Conservation (phyloP, 2,797 vertebrate species). For the Hafferia zeledoni region DNA sequence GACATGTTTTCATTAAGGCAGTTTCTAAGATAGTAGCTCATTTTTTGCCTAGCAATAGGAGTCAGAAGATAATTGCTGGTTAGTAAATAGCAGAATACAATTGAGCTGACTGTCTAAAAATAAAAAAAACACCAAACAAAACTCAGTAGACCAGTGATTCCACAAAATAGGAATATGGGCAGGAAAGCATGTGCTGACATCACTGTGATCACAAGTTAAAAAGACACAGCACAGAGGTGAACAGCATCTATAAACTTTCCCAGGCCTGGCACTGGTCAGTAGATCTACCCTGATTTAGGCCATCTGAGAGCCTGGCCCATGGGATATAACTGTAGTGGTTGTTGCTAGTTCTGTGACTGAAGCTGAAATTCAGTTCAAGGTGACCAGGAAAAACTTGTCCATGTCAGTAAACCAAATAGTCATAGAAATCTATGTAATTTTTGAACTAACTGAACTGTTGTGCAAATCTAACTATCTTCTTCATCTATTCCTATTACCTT, state of each 20-base stretch:
- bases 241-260: neutral
- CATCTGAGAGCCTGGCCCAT: neutral
- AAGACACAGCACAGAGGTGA: neutral
- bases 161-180: neutral
- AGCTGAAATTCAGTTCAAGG: neutral
- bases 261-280: neutral
- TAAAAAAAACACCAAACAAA: neutral
- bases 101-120: neutral
- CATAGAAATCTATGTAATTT: neutral
- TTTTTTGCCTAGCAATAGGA: neutral
- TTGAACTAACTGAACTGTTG: neutral
- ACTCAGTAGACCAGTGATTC: neutral
- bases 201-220: neutral
- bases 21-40: neutral
- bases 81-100: neutral
- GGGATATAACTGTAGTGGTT: neutral
- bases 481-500: neutral
- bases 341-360: neutral
- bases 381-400: neutral
- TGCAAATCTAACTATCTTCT: neutral
- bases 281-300: neutral
- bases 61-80: neutral
- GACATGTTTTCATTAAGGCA: neutral
- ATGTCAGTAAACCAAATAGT: neutral
- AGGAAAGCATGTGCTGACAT: neutral